These are phyloP conservation scores for Hirudinaria manillensis DNA, from an alignment of 2,888 invertebrate species.

Conservation along the genomic window DNA sequence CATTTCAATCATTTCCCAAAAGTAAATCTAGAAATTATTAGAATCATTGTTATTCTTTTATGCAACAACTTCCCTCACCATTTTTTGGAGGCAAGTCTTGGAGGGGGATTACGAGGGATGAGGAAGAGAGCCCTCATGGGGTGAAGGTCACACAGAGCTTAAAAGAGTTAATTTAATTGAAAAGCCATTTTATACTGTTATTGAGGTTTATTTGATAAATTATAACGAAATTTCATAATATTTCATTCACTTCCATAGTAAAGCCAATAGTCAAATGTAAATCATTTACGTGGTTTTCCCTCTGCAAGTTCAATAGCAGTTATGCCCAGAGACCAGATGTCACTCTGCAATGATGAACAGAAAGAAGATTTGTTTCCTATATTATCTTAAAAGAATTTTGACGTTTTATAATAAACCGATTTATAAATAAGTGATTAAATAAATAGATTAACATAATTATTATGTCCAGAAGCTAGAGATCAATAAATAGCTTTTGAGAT, in stretches of 20 bases:
- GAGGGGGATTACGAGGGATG: slow-evolving; percentile 95
- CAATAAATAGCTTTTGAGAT: no score
- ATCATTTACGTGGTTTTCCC: slow-evolving; percentile 75
- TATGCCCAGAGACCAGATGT: slow-evolving; percentile 69
- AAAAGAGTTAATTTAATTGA: slow-evolving; percentile 32
- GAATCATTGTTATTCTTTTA: background rate
- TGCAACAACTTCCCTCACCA: slow-evolving; percentile 60
- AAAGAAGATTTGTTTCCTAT: background rate
- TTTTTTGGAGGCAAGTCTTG: slow-evolving; percentile 87
- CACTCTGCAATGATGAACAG: slow-evolving; percentile 52
- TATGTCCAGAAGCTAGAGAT: no score
- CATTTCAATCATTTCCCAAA: no score
- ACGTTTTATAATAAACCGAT: background rate
- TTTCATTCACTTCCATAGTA: no score
- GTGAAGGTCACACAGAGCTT: slow-evolving; percentile 90
- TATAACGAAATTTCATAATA: no score
- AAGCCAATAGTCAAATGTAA: no score
- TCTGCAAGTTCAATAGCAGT: slow-evolving; percentile 99
- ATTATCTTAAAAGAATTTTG: background rate
- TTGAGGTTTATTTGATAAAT: no score
- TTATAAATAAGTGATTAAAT: background rate
- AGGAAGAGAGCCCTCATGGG: slow-evolving; percentile 98
- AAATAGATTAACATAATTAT: no score
- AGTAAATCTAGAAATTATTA: no score
- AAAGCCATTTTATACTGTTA: background rate